Evolutionary conservation across 2,113 vertebrate genomes (phyloP), one percentile per base, ranked within the genome.

Genomic region (Myotis lucifugus): DNA sequence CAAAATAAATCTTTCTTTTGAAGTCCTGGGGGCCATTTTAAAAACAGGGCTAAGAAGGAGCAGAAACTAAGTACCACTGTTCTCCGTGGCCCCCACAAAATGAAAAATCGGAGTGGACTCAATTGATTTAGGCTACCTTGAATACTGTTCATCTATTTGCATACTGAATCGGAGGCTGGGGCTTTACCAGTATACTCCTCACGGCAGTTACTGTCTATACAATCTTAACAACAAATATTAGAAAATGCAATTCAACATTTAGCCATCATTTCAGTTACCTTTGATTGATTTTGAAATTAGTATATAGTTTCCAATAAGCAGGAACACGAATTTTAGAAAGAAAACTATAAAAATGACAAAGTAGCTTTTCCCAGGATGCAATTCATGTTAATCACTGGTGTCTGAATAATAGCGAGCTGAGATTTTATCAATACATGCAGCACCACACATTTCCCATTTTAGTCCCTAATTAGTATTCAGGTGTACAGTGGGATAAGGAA

Each of bases 361-460:
- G 29, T 61, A 56, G 74, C 13, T 93, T 78, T 93, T 93, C 67
- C 27, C 54, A 52, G 37, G 48, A 59, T 89, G 48, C 78, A 95
- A 46, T 97, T 91, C 81, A 93, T 94, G 70, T 90, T 94, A 94
- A 94, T 96, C 11, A 25, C 56, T 97, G 52, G 85, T 93, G 79
- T 97, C 87, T 97, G 87, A 94, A 91, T 72, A 96, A 94, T 40
- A 72, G 56, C 14, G 50, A 95, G 72, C 42, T 90, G 69, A 93
- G 85, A 97, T 97, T 97, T 95, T 94, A 91, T 94, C 85, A 94
- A 95, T 97, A 96, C 86, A 94, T 96, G 95, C 92, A 90, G 84
- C 74, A 82, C 78, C 95, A 96, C 91, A 96, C 23, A 29, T 29
- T 73, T 92, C 77, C 25, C 86, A 73, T 92, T 88, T 97, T 95